Base-by-base conservation (phyloP, 2,888 invertebrate genomes). In the Apotomis betuletana region DNA sequence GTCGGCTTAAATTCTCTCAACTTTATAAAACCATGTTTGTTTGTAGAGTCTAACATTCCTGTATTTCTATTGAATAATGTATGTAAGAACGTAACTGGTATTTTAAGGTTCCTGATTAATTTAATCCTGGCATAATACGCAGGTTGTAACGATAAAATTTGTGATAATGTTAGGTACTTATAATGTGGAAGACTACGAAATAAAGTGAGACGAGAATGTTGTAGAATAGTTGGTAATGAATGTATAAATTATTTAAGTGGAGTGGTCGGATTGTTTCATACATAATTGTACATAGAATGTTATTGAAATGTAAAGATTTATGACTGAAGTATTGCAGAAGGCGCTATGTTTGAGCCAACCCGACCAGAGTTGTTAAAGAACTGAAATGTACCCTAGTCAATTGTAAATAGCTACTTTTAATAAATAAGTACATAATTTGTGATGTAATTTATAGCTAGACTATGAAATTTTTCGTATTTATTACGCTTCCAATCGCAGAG, bases 361-460 rank as follows among this genome's bases (percentile, higher is more conserved):
- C 58, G 57, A 52, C 64, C 79, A 83, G 84, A 83, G 80, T 82
- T 85, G 89, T 90, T 81, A 90, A 90, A 90, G 93, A 92, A 93
- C 93, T 93, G 93, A 93, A 92, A 86, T 91, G 89, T 92, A 92
- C 90, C 90, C 93, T 93, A 93, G 93, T 93, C 93, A 93, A 93
- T 93, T 93, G 92, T 92, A 93, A 87, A 93, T 93, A 92, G 77
- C 77, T 86, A 83, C 83, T 77, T 79, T 79, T 85, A 83, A 79
- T 41, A 41, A 82, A 82, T 89, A 90, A 90, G 87, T 88, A 87
- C 85, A 89, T 90, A 89, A 90, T 89, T 90, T 93, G 93, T 93
- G 93, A 93, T 93, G 91, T 93, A 90, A 88, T 86, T 85, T 87
- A 90, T 91, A 92, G 88, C 82, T 92, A 92, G 91, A 87, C 85